Base-by-base conservation (phyloP, 2,797 vertebrate genomes). In the Gobio occitaniae region DNA sequence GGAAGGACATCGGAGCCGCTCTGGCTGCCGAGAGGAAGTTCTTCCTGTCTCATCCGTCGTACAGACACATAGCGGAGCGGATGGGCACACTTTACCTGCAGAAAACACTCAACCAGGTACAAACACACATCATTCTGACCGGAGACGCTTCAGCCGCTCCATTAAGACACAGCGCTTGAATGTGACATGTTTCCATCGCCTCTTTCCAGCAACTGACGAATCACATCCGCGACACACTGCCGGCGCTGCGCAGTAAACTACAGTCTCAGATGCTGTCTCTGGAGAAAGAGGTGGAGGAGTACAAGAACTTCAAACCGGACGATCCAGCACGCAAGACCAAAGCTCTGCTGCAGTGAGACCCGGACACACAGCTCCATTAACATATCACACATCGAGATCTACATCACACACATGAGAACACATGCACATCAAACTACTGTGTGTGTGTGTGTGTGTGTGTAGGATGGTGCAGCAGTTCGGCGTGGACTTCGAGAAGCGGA, bases 381-480 rank as follows among this genome's bases (percentile, higher is more conserved):
- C 0, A 65, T 4, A 5, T 29, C 13, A 65, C 25, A 44, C 9
- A 41, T 8, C 2, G 38, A 1, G 38, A 41, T 41, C n/a, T 3
- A 1, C 13, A 63, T 25, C n/a, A 25, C n/a, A 0, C n/a, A 61
- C 2, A 61, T 1, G 25, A 65, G 13, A 32, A 2, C 11, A 13
- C 59, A 63, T 63, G n/a, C 6, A 5, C 50, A 16, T 32, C 16
- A 8, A 65, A 32, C 12, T 13, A 13, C 59, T 25, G 32, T 32
- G 70, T 52, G 25, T 65, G 29, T 65, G 41, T 77, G 15, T 85
- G 19, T 83, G 50, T 81, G 29, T 76, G 52, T 83, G 48, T 44
- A 99, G 98, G 92, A 99, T 99, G 97, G 98, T 99, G 87, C 98
- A 99, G 92, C 98, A 99, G 93, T 98, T 99, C 1, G 97, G 96